Conservation (phyloP, 2,113 vertebrate species). For the Falco punctatus region DNA sequence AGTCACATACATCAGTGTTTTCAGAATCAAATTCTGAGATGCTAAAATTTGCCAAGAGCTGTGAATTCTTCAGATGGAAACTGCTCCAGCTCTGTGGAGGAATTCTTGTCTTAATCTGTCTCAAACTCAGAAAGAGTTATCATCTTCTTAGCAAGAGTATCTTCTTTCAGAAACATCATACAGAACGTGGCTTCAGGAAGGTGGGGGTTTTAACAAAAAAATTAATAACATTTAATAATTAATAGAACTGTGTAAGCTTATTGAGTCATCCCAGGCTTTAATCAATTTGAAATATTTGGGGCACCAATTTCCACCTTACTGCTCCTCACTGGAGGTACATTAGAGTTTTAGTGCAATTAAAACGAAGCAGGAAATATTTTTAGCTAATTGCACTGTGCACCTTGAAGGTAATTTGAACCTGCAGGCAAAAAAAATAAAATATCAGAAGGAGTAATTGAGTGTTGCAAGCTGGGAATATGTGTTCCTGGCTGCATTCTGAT, state of each 20-base stretch:
- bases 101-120: neutral
- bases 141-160: neutral
- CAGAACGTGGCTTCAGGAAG: neutral
- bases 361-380: constrained; percentile 60
- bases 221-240: constrained; percentile 52
- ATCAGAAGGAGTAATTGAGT: constrained; percentile 56
- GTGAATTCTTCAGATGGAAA: constrained; percentile 15
- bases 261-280: constrained; percentile 40
- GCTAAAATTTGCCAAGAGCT: neutral
- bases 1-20: constrained; percentile 36
- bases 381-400: constrained; percentile 67
- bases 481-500: constrained; percentile 33
- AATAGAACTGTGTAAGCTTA: constrained; percentile 44
- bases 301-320: constrained; percentile 53
- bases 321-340: constrained; percentile 48
- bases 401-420: constrained; percentile 70
- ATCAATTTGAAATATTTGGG: constrained; percentile 62
- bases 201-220: neutral
- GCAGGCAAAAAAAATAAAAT: constrained; percentile 68
- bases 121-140: neutral
- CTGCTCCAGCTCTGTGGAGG: neutral
- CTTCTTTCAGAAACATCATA: neutral
- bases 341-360: constrained; percentile 67
- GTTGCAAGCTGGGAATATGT: constrained; percentile 39
- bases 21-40: constrained; percentile 13